These are phyloP conservation scores for Hydrozoanthus gracilis DNA, from an alignment of 92 coral and sea anemone genomes.

Conservation along the genomic window DNA sequence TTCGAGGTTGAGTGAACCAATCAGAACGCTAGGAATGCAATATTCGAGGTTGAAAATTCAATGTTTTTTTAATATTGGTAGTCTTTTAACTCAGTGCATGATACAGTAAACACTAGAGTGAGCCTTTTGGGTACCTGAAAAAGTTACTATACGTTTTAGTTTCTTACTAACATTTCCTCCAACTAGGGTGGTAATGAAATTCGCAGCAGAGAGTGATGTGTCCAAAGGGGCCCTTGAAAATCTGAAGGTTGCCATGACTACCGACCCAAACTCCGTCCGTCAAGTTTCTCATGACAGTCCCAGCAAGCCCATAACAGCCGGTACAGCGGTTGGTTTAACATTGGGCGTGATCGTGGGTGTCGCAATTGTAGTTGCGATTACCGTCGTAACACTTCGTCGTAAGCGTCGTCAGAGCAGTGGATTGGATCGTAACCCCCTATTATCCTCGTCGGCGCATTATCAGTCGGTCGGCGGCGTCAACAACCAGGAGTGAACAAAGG, in stretches of 20 bases:
- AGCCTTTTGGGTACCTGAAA: too few relatives aligned
- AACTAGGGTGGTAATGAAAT: constrained; percentile 27
- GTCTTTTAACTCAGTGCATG: too few relatives aligned
- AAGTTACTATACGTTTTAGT: too few relatives aligned
- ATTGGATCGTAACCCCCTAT: constrained; percentile 10
- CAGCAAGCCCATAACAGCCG: constrained; percentile 60
- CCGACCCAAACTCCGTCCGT: not conserved
- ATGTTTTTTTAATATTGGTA: too few relatives aligned
- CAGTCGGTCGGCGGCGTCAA: constrained; percentile 12
- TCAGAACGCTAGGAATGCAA: too few relatives aligned
- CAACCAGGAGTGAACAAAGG: not conserved
- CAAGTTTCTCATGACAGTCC: constrained; percentile 43
- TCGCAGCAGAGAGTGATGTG: constrained; percentile 27
- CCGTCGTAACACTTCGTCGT: constrained; percentile 68
- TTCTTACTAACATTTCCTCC: too few relatives aligned
- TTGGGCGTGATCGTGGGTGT: constrained; percentile 69
- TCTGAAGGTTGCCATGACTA: not conserved
- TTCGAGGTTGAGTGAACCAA: too few relatives aligned
- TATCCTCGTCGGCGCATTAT: constrained; percentile 18
- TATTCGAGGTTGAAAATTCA: too few relatives aligned
- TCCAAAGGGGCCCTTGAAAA: constrained; percentile 38
- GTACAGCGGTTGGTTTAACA: constrained; percentile 73
- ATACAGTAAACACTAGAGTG: too few relatives aligned
- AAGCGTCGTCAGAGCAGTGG: constrained; percentile 13
- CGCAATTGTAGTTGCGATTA: constrained; percentile 60